A percentile compares a stretch with the other conserved stretches of the same genome.
Evolutionary conservation across 2,888 invertebrate genomes (phyloP).

Genomic region (Eretmocerus hayati): DNA sequence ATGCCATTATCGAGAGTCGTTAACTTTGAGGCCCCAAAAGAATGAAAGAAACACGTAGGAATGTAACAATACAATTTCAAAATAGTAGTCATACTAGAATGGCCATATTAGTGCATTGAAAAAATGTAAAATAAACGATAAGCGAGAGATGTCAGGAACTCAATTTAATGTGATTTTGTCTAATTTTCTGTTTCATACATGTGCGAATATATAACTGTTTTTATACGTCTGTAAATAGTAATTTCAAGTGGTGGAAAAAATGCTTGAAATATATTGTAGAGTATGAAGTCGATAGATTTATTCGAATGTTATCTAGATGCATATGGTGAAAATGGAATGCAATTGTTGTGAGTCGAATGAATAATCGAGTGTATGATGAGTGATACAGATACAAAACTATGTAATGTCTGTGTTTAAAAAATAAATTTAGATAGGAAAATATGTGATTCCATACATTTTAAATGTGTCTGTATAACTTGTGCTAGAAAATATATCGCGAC

Average conservation of each 20-base stretch:
- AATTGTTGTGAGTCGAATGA: neutral
- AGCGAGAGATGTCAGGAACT: too few relatives aligned
- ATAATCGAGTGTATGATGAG: neutral
- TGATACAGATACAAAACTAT: neutral
- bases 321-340: slow-evolving; percentile 6
- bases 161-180: too few relatives aligned
- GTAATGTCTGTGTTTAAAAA: slow-evolving; percentile 5
- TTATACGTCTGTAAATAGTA: neutral
- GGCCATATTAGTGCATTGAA: too few relatives aligned
- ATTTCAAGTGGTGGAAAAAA: neutral
- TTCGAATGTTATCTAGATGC: slow-evolving; percentile 46
- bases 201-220: too few relatives aligned
- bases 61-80: too few relatives aligned
- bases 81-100: too few relatives aligned
- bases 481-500: slow-evolving; percentile 32
- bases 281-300: slow-evolving; percentile 39
- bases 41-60: too few relatives aligned
- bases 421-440: slow-evolving; percentile 16
- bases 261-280: slow-evolving; percentile 1
- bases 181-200: too few relatives aligned
- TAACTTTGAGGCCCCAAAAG: too few relatives aligned
- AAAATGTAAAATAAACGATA: too few relatives aligned
- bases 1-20: too few relatives aligned
- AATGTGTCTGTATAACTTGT: slow-evolving; percentile 38
- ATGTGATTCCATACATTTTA: slow-evolving; percentile 25